Evolutionary conservation across 2,113 vertebrate genomes (phyloP).

Genomic region (Aegithalos caudatus): DNA sequence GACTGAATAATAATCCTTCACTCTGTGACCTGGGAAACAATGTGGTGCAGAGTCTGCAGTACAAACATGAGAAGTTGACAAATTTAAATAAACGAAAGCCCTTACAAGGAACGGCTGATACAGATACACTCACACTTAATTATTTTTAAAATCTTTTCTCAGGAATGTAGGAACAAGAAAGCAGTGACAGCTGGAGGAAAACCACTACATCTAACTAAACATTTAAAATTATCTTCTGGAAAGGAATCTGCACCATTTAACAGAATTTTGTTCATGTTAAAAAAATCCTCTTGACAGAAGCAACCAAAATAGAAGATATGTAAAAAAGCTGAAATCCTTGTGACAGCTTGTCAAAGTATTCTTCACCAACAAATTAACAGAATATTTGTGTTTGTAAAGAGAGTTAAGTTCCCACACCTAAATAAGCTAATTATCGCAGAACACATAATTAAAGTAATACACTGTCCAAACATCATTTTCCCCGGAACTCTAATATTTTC

Average conservation of each 20-base stretch:
- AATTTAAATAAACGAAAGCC: constrained; percentile 41
- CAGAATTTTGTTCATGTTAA: background rate
- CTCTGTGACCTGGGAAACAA: background rate
- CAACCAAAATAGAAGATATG: constrained; percentile 18
- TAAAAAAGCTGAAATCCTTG: background rate
- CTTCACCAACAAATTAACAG: background rate
- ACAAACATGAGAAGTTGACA: background rate
- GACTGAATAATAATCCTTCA: background rate
- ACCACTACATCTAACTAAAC: background rate
- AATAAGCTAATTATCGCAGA: background rate
- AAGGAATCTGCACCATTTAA: constrained; percentile 52
- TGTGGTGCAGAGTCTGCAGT: background rate
- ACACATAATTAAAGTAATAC: background rate
- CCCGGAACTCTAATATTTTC: background rate
- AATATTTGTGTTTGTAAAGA: background rate
- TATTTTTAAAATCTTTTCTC: constrained; percentile 56
- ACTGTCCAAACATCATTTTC: background rate
- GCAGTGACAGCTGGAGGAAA: constrained; percentile 56
- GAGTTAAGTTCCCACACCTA: background rate
- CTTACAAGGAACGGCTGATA: constrained; percentile 5
- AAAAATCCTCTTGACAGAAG: constrained; percentile 3
- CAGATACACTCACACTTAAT: constrained; percentile 38
- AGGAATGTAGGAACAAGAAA: constrained; percentile 19
- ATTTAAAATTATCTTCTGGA: constrained; percentile 39
- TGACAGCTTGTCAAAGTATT: background rate